Evolutionary conservation across 2,888 invertebrate species (phyloP).

Genomic region (Pollenia amentaria): DNA sequence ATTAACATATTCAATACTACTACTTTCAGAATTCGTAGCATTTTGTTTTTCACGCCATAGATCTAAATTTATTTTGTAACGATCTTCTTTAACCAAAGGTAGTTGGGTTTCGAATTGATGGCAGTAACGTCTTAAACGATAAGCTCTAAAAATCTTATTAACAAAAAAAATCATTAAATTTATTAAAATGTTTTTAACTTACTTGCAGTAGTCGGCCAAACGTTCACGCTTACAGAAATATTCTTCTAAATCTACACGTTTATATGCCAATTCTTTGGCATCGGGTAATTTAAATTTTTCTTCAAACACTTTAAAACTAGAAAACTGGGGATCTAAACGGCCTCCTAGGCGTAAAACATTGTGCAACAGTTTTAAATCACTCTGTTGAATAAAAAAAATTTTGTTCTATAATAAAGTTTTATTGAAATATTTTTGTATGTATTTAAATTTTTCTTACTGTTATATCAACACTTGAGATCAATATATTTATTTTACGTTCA

Average conservation of each 20-base stretch:
- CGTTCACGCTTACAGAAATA: slow-evolving; percentile 83
- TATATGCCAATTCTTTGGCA: slow-evolving; percentile 80
- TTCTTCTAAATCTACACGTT: slow-evolving; percentile 81
- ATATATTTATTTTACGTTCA: slow-evolving; percentile 81
- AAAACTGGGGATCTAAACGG: slow-evolving; percentile 79
- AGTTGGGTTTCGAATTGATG: slow-evolving; percentile 82
- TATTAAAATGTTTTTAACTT: slow-evolving; percentile 56
- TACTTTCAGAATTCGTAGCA: slow-evolving; percentile 67
- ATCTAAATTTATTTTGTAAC: slow-evolving; percentile 79
- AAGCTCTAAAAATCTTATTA: slow-evolving; percentile 66
- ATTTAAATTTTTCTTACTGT: slow-evolving; percentile 77
- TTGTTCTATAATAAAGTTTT: neutral
- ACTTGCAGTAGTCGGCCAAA: slow-evolving; percentile 83
- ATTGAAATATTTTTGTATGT: neutral
- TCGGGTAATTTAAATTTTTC: slow-evolving; percentile 81
- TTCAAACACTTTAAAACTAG: slow-evolving; percentile 79
- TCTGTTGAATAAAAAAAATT: slow-evolving; percentile 74
- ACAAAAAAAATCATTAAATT: neutral
- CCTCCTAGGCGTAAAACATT: slow-evolving; percentile 82
- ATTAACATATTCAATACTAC: slow-evolving; percentile 67
- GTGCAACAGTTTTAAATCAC: slow-evolving; percentile 82
- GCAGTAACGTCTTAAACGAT: slow-evolving; percentile 82
- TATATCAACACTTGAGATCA: slow-evolving; percentile 83
- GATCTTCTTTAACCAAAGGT: slow-evolving; percentile 80
- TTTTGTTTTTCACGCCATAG: slow-evolving; percentile 78